phyloP scores from a whole-genome alignment of 2,113 vertebrate genomes.

The Narcine bancroftii region DNA sequence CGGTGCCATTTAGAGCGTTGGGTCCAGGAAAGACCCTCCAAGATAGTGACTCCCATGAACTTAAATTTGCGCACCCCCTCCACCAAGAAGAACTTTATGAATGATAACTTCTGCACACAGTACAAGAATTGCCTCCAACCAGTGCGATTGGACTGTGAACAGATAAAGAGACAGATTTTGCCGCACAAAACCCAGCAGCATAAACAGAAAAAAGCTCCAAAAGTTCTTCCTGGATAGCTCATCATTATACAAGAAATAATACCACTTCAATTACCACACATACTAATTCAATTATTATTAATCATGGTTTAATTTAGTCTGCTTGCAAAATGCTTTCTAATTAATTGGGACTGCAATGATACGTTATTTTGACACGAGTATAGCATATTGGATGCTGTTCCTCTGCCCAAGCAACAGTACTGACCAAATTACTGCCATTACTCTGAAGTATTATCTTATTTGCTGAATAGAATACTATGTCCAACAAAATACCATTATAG shows the following conservation, averaged over 20 bases:
- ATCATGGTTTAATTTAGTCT: not conserved
- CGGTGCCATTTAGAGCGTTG: too few species aligned
- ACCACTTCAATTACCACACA: not conserved
- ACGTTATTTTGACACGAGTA: not conserved
- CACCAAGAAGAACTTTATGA: not conserved
- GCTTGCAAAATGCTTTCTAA: not conserved
- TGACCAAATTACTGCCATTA: not conserved
- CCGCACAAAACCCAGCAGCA: not conserved
- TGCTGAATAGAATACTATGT: slow-evolving; percentile 1
- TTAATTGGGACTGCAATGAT: not conserved
- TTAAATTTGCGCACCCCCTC: too few species aligned
- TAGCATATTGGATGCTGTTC: not conserved
- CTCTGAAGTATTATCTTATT: not conserved
- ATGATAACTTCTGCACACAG: too few species aligned
- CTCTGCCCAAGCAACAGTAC: not conserved
- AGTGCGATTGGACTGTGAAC: too few species aligned
- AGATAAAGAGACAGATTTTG: not conserved
- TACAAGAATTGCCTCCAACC: too few species aligned
- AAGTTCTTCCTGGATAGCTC: not conserved
- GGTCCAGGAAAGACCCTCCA: too few species aligned
- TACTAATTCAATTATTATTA: not conserved
- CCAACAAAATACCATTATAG: not conserved
- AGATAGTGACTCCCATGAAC: too few species aligned
- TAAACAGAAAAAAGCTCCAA: not conserved
- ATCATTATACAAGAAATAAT: not conserved